Conservation (phyloP, 2,888 invertebrate species). For the Fragum whitleyi region DNA sequence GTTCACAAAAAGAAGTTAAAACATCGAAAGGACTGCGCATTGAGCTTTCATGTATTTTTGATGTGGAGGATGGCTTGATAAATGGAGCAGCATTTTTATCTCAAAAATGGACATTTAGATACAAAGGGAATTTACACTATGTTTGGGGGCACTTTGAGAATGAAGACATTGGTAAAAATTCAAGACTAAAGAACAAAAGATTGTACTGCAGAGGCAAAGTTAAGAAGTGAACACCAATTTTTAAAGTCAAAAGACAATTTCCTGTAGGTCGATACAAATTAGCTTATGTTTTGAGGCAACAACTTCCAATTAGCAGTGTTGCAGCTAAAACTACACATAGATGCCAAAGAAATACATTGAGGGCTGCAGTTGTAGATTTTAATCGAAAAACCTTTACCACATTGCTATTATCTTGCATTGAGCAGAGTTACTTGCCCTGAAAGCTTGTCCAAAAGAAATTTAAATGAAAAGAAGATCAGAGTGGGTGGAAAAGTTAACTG, state of each 20-base stretch:
- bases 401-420: too few species aligned
- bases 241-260: background rate
- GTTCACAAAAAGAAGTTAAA: background rate
- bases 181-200: background rate
- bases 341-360: background rate
- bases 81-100: background rate
- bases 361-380: background rate
- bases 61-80: background rate
- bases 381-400: too few species aligned
- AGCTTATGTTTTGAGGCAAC: background rate
- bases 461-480: too few species aligned
- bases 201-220: background rate
- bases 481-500: too few species aligned
- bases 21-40: background rate
- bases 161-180: background rate
- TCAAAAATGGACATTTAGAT: background rate
- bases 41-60: background rate
- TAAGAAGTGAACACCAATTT: background rate
- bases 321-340: background rate
- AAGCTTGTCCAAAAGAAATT: too few species aligned
- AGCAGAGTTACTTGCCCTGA: too few species aligned
- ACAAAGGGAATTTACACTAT: background rate
- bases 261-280: background rate
- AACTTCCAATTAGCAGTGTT: background rate
- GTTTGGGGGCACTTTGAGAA: background rate